Base-by-base conservation (phyloP, 2,888 invertebrate species). In the Pecten maximus region DNA sequence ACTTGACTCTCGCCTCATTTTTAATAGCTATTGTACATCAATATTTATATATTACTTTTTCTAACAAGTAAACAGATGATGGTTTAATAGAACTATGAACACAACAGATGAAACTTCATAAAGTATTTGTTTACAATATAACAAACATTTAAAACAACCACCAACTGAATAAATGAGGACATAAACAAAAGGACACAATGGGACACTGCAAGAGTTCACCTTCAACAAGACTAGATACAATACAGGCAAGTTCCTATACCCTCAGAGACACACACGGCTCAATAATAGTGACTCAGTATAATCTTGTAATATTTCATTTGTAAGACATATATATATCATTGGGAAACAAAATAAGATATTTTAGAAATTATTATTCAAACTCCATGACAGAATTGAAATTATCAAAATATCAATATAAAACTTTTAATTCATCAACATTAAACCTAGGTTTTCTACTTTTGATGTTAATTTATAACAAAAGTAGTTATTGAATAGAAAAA, bases 71-170 rank as follows among this genome's bases (percentile, higher is more conserved):
- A 74, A 74, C 74, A 74, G 74, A 35, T n/a, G 60, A 74, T 74
- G 74, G 50, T 35, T 35, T 74, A 35, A 74, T 74, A 74, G 74
- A 74, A 54, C 50, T 54, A 54, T 54, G 50, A 54, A 74, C 74
- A 74, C 74, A 74, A 74, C 74, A 74, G 35, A 15, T 74, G 74
- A 74, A 74, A 74, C 74, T 74, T 74, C 35, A 28, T 74, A 74
- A 35, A 74, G 60, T 60, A 60, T 23, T 60, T 74, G 19, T 35
- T 74, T 23, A 74, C 74, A 74, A 60, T 74, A 74, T 74, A 74
- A 74, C 74, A 74, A 74, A 74, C 60, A 74, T 74, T 74, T 74
- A 74, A 44, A 74, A 74, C 74, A 74, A 74, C 74, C 74, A 74
- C 35, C 74, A 35, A 74, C 28, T 74, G 74, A 35, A 54, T 19